A percentile compares a stretch with the other conserved stretches of the same genome.
phyloP scores from a whole-genome alignment of 53 echinoderm and acorn worm genomes.

The Antedon mediterranea region DNA sequence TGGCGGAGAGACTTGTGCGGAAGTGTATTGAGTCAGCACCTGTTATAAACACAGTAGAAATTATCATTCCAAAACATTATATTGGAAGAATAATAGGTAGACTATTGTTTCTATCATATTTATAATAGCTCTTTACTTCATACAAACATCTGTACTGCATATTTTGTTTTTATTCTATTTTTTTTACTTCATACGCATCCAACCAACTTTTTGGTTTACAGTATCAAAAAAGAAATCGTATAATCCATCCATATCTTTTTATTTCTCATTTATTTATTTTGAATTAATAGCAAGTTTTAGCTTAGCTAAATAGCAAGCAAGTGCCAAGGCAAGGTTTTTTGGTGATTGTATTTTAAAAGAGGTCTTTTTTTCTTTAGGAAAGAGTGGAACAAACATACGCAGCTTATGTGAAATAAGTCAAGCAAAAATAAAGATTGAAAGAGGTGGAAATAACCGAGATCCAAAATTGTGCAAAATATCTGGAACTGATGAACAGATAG shows the following conservation, averaged over 20 bases:
- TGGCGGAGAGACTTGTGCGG: conserved; percentile 60
- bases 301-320: too few relatives aligned
- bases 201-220: too few relatives aligned
- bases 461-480: conserved; percentile 43
- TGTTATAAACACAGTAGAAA: conserved; percentile 36
- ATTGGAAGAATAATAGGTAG: conserved; percentile 85
- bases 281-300: too few relatives aligned
- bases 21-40: conserved; percentile 45
- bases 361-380: conserved; percentile 21
- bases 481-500: conserved; percentile 53
- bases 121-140: too few relatives aligned
- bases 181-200: too few relatives aligned
- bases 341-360: too few relatives aligned
- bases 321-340: too few relatives aligned
- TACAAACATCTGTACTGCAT: too few relatives aligned
- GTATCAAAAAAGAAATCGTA: too few relatives aligned
- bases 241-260: too few relatives aligned
- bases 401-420: conserved; percentile 42
- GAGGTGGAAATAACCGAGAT: conserved; percentile 23
- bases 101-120: not conserved
- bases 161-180: too few relatives aligned
- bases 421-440: conserved; percentile 52
- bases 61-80: conserved; percentile 56
- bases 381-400: conserved; percentile 69
- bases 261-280: too few relatives aligned